Conservation (phyloP, 1,140 invertebrate genomes). For the Papilio xuthus region DNA sequence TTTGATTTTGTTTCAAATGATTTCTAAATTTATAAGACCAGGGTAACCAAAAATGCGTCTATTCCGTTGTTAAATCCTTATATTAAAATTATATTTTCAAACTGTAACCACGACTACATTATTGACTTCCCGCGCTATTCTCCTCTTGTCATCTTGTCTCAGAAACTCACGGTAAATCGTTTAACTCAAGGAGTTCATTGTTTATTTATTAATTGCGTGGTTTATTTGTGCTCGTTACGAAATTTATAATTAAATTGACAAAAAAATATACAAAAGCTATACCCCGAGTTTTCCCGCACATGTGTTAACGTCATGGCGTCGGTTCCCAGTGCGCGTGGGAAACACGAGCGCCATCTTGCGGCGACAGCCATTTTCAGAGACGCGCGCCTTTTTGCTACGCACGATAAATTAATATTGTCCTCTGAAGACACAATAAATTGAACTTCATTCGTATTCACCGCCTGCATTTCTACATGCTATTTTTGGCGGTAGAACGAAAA, state of each 20-base stretch:
- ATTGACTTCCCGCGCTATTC: too few species aligned
- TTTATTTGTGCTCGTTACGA: slow-evolving; percentile 53
- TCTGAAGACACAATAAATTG: slow-evolving; percentile 40
- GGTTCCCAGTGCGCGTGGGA: slow-evolving; percentile 74
- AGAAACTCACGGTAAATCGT: too few species aligned
- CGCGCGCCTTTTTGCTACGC: slow-evolving; percentile 60
- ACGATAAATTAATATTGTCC: slow-evolving; percentile 59
- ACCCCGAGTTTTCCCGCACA: slow-evolving; percentile 66
- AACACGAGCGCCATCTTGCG: slow-evolving; percentile 64
- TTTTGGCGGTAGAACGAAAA: slow-evolving; percentile 12
- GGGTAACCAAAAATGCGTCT: too few species aligned
- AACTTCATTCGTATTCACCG: slow-evolving; percentile 35
- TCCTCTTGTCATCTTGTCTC: too few species aligned
- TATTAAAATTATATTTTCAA: too few species aligned
- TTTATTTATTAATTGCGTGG: slow-evolving; percentile 49
- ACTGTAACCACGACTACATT: too few species aligned
- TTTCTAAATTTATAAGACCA: too few species aligned
- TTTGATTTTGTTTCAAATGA: too few species aligned
- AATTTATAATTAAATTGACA: slow-evolving; percentile 45
- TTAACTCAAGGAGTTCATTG: slow-evolving; percentile 4
- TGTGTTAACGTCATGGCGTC: slow-evolving; percentile 55
- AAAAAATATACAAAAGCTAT: slow-evolving; percentile 55
- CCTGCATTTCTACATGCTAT: slow-evolving; percentile 1
- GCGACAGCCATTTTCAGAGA: slow-evolving; percentile 64
- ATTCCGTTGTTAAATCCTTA: too few species aligned